Percentiles rank a stretch among this genome's conserved stretches.
These are phyloP conservation scores for Nasalis larvatus DNA, from an alignment of 2,113 vertebrate genomes.

Conservation along the genomic window DNA sequence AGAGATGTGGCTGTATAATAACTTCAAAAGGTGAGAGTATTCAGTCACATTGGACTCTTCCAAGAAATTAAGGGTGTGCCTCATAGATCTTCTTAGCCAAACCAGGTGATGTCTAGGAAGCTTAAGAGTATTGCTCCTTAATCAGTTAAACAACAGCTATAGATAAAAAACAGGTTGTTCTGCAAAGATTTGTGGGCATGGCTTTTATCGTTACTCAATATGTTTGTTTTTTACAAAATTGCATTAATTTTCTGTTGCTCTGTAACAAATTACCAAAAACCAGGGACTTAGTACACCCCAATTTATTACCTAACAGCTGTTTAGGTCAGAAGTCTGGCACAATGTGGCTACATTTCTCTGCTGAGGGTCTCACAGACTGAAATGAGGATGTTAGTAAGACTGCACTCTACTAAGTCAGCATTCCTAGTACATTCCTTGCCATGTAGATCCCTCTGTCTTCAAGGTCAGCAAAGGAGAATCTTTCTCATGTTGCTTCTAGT, in stretches of 20 bases:
- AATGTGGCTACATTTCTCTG: not conserved
- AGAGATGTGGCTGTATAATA: not conserved
- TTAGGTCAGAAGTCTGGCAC: not conserved
- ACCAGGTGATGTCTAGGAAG: not conserved
- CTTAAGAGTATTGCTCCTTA: not conserved
- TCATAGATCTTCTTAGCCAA: not conserved
- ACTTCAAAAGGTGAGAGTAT: not conserved
- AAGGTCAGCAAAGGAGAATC: too few species aligned
- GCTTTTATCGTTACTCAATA: not conserved
- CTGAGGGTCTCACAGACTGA: not conserved
- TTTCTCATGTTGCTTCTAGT: too few species aligned
- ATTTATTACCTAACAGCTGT: not conserved
- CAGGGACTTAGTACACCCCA: not conserved
- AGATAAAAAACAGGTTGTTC: not conserved
- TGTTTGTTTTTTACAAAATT: not conserved
- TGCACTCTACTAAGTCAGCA: not conserved
- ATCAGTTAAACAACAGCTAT: not conserved
- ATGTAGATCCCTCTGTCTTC: too few species aligned
- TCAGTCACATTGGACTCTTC: not conserved
- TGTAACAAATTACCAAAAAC: conserved; percentile 25
- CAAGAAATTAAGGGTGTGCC: not conserved
- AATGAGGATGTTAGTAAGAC: not conserved
- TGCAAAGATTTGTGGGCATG: not conserved
- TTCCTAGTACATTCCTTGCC: too few species aligned
- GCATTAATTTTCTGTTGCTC: not conserved